Conservation (phyloP, 2,888 invertebrate genomes). For the Furcula furcula region DNA sequence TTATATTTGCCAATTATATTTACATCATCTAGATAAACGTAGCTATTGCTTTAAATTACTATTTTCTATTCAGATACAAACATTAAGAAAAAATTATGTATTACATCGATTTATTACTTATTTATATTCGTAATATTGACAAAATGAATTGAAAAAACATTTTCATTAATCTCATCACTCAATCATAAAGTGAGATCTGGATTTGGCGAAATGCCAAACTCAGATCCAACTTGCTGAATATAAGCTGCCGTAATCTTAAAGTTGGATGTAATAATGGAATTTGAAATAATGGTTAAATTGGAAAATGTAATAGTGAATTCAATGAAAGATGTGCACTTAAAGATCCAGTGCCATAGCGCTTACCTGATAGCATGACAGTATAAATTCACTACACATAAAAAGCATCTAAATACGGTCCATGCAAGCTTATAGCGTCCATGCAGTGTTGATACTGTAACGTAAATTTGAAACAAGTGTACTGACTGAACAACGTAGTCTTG, state of each 20-base stretch:
- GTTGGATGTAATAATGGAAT: background rate
- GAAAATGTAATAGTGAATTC: too few species aligned
- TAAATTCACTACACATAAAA: conserved; percentile 74
- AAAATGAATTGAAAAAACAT: background rate
- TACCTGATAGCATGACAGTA: conserved; percentile 32
- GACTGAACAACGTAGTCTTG: conserved; percentile 56
- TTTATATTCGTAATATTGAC: background rate
- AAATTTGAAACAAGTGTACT: conserved; percentile 45
- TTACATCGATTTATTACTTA: too few species aligned
- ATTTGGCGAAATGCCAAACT: too few species aligned
- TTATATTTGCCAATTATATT: too few species aligned
- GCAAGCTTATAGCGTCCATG: conserved; percentile 73
- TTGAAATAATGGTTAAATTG: too few species aligned
- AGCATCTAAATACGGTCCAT: conserved; percentile 67
- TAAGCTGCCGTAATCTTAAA: background rate
- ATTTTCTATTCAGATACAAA: too few species aligned
- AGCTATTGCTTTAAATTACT: too few species aligned
- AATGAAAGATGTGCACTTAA: conserved; percentile 14
- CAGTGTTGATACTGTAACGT: conserved; percentile 66
- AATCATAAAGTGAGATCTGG: too few species aligned
- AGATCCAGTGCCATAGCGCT: conserved; percentile 44
- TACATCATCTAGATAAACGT: too few species aligned
- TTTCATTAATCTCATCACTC: too few species aligned
- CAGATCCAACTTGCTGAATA: too few species aligned
- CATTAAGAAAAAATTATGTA: too few species aligned